phyloP scores from a whole-genome alignment of 2,888 invertebrate species.

The Catocala sponsa region DNA sequence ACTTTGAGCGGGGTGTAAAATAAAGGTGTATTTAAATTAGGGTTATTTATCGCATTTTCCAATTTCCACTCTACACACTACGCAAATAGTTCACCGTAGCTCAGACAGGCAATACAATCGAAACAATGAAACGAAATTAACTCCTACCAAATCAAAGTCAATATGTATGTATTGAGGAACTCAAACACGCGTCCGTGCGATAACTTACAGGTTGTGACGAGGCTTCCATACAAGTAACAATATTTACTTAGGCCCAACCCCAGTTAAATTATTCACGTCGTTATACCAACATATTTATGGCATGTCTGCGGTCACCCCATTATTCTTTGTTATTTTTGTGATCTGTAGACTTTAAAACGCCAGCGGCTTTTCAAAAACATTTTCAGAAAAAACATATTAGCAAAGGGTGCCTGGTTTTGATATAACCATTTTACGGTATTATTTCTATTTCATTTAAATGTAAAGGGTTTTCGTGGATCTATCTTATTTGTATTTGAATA shows the following conservation, averaged over 20 bases:
- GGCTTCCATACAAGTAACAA: constrained; percentile 57
- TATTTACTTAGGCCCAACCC: constrained; percentile 73
- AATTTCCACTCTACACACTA: constrained; percentile 15
- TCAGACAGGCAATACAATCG: constrained; percentile 39
- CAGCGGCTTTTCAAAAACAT: constrained; percentile 51
- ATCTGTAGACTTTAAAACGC: constrained; percentile 55
- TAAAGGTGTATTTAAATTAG: constrained; percentile 1
- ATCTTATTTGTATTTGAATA: constrained; percentile 15
- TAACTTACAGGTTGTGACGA: constrained; percentile 64
- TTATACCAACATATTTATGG: constrained; percentile 72
- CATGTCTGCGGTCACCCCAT: constrained; percentile 66
- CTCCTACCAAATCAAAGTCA: constrained; percentile 51
- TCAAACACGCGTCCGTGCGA: constrained; percentile 62
- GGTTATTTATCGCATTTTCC: not conserved
- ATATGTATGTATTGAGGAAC: constrained; percentile 55
- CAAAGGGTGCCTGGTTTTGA: constrained; percentile 28
- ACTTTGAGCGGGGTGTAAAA: not conserved
- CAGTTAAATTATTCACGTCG: constrained; percentile 74
- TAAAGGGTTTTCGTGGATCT: constrained; percentile 11
- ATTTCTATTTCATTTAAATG: constrained; percentile 12
- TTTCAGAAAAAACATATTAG: constrained; percentile 36
- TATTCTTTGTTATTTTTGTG: constrained; percentile 64
- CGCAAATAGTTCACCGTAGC: constrained; percentile 26
- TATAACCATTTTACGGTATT: constrained; percentile 12
- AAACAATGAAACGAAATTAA: constrained; percentile 51